A percentile compares a stretch with the other conserved stretches of the same genome.
phyloP scores from a whole-genome alignment of 2,888 invertebrate genomes.

The Pyrrhia umbra region DNA sequence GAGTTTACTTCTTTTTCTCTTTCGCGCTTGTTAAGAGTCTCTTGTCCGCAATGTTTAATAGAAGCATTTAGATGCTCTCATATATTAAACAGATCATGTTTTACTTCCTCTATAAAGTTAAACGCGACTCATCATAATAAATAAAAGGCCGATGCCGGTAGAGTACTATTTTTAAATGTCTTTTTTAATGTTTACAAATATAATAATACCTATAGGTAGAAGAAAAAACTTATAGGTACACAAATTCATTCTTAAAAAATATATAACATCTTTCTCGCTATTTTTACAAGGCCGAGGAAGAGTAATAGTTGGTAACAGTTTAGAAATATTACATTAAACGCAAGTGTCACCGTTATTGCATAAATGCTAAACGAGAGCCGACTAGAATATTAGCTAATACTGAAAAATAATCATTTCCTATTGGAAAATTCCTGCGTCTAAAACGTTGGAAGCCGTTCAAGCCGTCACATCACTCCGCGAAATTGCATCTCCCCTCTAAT shows the following conservation, averaged over 20 bases:
- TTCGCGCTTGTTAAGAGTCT: constrained; percentile 79
- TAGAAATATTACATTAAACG: constrained; percentile 50
- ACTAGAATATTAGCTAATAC: constrained; percentile 66
- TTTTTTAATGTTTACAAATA: too few relatives aligned
- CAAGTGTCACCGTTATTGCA: constrained; percentile 54
- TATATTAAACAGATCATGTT: constrained; percentile 63
- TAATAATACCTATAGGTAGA: too few relatives aligned
- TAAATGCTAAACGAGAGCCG: constrained; percentile 64
- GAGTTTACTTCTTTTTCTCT: constrained; percentile 75
- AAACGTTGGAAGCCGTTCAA: constrained; percentile 75
- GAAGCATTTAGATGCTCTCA: constrained; percentile 72
- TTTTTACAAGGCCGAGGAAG: too few relatives aligned
- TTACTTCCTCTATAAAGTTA: constrained; percentile 27
- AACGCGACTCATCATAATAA: background rate
- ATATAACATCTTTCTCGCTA: too few relatives aligned
- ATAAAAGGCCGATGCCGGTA: too few relatives aligned
- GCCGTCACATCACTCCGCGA: constrained; percentile 82
- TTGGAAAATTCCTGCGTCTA: constrained; percentile 80
- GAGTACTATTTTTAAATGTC: too few relatives aligned
- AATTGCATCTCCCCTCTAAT: constrained; percentile 82
- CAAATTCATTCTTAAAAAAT: too few relatives aligned
- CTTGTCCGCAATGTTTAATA: constrained; percentile 76
- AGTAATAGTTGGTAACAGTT: background rate
- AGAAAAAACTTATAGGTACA: too few relatives aligned
- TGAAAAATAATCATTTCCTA: constrained; percentile 77